Base-by-base conservation (phyloP, 2,797 vertebrate genomes). In the Nannoperca australis region DNA sequence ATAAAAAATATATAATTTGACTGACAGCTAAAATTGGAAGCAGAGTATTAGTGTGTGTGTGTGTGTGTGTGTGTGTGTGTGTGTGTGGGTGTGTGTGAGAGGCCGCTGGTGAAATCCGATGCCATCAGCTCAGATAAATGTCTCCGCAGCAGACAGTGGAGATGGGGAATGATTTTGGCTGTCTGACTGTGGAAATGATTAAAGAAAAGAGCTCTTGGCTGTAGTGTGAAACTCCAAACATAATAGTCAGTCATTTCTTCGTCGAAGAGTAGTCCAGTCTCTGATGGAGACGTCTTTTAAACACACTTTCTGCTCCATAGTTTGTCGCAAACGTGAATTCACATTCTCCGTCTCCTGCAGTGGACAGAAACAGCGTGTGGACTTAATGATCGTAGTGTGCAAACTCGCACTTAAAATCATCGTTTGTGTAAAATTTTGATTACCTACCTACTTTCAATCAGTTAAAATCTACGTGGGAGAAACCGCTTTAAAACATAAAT, bases 11-110 rank as follows among this genome's bases (percentile, higher is more conserved):
- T 9, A 34, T 13, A 5, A 56, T 68, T 85, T 76, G 84, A 87
- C 71, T 84, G 85, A 79, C 81, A 85, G 80, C 79, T 74, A 38
- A 81, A 83, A 76, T 74, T 78, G 77, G 51, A 69, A 70, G 69
- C 59, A 5, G 22, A 71, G 45, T 55, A 60, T 59, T 18, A 76
- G 84, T 38, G 45, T 58, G 59, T 59, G 63, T 45, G 67, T 55
- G n/a, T 45, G 60, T 30, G 30, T 20, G 62, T 45, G 67, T 56
- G 34, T 36, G 59, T 38, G 27, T 24, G 62, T 44, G 67, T 55
- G n/a, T 49, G 50, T 54, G 70, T 24, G 51, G n/a, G 50, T 10
- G 54, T 27, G n/a, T 40, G 63, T 59, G 50, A 30, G 60, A 42
- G 60, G 64, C 78, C 72, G 78, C 66, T 44, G 30, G 73, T 49